Evolutionary conservation across 2,888 invertebrate genomes (phyloP), one percentile per base, ranked within the genome.

Genomic region (Mactromeris polynyma): DNA sequence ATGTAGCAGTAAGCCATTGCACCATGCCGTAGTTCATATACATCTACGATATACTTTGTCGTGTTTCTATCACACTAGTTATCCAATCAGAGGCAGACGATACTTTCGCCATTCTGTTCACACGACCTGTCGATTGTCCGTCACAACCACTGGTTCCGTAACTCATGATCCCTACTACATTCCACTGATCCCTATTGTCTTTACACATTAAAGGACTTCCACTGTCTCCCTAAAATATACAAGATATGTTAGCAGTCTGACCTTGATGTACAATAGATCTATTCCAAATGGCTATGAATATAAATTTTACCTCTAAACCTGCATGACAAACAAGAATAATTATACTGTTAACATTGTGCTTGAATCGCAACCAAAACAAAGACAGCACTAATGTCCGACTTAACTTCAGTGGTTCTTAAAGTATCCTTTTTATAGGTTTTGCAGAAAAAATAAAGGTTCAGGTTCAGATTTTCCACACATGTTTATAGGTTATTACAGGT

Each of bases 131-230:
- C 0, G 88, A 89, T 38, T 58, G 40, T 1, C 90, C 92, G 33
- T 86, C 92, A 91, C 95, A 95, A 2, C 89, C 82, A n/a, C 87
- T 82, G 14, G 91, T 86, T 0, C 95, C 95, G 36, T 93, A 92
- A 87, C 94, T 94, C 93, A 95, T 92, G 6, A 95, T 89, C 11
- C 95, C 95, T 19, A 93, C 93, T 80, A 95, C 86, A 11, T 89
- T 88, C 94, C 95, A 95, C 46, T 88, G 93, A 1, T 92, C 93
- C 31, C 89, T 90, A n/a, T 78, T 54, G 51, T 93, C 93, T 81
- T 90, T 42, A 83, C 95, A 96, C 94, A 95, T 95, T 83, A 96
- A 87, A 0, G 95, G 95, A 19, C 95, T 93, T 1, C 95, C 95
- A 91, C 95, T 95, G 90, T 96, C 95, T 69, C 95, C 95, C 95